These are phyloP conservation scores for Larimichthys crocea DNA, from an alignment of 2,113 vertebrate species.

Conservation along the genomic window DNA sequence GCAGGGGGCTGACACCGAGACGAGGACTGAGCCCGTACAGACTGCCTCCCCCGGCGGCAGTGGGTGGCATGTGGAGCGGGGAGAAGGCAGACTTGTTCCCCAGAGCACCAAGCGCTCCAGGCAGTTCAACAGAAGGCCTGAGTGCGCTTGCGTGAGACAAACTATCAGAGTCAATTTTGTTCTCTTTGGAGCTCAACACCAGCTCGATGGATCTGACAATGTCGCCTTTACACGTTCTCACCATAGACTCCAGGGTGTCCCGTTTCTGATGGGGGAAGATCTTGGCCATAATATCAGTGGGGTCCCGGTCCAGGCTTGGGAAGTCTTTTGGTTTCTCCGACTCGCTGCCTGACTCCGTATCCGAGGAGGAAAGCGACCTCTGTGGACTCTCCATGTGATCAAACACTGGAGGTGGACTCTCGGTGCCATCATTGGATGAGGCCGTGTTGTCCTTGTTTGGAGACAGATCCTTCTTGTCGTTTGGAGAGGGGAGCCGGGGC, in stretches of 20 bases:
- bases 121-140: conserved; percentile 72
- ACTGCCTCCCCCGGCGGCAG: conserved; percentile 71
- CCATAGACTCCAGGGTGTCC: conserved; percentile 84
- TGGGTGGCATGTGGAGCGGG: conserved; percentile 81
- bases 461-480: conserved; percentile 46
- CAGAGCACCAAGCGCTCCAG: conserved; percentile 72
- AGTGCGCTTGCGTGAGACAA: conserved; percentile 51
- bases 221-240: conserved; percentile 87
- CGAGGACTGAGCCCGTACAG: conserved; percentile 84
- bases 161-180: conserved; percentile 62
- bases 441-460: conserved; percentile 48
- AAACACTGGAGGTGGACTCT: conserved; percentile 64
- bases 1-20: conserved; percentile 85
- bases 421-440: conserved; percentile 64
- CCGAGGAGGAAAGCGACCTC: conserved; percentile 86
- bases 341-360: conserved; percentile 89
- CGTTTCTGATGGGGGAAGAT: conserved; percentile 88
- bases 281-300: conserved; percentile 87
- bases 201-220: conserved; percentile 90
- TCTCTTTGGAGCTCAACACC: conserved; percentile 84
- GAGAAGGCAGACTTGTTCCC: conserved; percentile 88
- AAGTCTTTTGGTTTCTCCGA: conserved; percentile 84
- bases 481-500: conserved; percentile 67
- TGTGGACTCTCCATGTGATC: conserved; percentile 83
- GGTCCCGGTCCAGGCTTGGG: conserved; percentile 78